These are phyloP conservation scores for Rhincodon typus DNA, from an alignment of 2,797 vertebrate species.

Conservation along the genomic window DNA sequence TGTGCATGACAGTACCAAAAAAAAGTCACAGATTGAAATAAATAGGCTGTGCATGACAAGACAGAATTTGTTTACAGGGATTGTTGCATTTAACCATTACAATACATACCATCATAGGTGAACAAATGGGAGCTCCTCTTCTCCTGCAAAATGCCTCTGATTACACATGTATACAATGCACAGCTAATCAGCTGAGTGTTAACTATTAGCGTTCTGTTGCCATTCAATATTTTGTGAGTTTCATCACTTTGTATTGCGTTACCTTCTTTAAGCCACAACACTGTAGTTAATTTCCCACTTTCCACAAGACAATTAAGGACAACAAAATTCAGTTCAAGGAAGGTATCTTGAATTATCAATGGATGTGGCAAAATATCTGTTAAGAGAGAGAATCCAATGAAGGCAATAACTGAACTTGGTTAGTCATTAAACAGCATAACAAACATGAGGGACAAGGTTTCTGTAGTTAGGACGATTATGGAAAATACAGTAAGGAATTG, in stretches of 20 bases:
- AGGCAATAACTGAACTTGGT: background rate
- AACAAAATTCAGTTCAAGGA: background rate
- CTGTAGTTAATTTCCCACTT: no score
- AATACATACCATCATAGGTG: background rate
- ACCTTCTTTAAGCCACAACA: background rate
- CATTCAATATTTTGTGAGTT: background rate
- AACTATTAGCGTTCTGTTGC: background rate
- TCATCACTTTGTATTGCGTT: background rate
- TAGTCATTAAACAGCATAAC: background rate
- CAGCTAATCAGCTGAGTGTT: background rate
- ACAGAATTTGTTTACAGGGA: background rate
- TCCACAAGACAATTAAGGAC: background rate
- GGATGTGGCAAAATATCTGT: background rate
- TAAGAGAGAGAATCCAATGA: background rate
- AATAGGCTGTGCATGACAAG: background rate
- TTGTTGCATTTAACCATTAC: background rate
- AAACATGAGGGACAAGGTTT: background rate
- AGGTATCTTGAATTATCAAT: background rate
- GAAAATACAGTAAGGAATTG: background rate
- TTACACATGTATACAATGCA: background rate
- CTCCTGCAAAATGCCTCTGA: background rate
- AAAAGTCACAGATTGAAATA: background rate
- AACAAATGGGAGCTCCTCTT: background rate
- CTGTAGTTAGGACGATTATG: background rate
- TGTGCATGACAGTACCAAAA: background rate